phyloP scores from a whole-genome alignment of 2,888 invertebrate genomes.

The Agonopterix arenella region DNA sequence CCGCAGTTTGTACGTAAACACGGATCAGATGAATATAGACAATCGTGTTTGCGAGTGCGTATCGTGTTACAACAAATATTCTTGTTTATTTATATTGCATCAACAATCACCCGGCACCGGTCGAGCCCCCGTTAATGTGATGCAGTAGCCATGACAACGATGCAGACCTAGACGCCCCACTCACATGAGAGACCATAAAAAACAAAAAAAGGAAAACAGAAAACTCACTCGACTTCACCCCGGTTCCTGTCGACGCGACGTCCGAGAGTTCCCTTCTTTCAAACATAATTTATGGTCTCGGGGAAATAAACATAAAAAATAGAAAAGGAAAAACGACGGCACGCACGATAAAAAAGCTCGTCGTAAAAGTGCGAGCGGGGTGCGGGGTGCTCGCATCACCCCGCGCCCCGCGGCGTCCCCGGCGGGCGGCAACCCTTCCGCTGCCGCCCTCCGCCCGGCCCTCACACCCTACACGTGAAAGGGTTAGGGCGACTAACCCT shows the following conservation, averaged over 20 bases:
- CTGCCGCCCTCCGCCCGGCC: constrained; percentile 52
- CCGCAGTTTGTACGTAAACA: constrained; percentile 70
- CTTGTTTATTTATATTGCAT: constrained; percentile 47
- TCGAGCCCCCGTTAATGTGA: constrained; percentile 47
- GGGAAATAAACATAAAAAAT: constrained; percentile 79
- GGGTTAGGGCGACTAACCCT: constrained; percentile 70
- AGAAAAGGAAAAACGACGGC: constrained; percentile 77
- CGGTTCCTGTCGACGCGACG: constrained; percentile 70
- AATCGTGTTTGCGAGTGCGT: constrained; percentile 57
- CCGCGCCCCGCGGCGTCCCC: constrained; percentile 16
- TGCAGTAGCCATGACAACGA: constrained; percentile 67
- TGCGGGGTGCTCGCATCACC: constrained; percentile 37
- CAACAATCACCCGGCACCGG: constrained; percentile 28
- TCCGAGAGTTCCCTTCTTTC: constrained; percentile 77
- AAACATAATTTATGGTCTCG: constrained; percentile 78
- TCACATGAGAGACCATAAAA: constrained; percentile 65
- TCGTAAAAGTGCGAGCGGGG: constrained; percentile 66
- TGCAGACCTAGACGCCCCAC: constrained; percentile 57
- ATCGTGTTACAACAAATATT: constrained; percentile 69
- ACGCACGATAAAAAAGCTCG: constrained; percentile 76
- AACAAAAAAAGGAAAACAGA: constrained; percentile 61
- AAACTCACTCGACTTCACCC: constrained; percentile 66
- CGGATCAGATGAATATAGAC: constrained; percentile 68
- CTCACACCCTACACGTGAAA: constrained; percentile 47
- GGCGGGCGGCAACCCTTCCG: constrained; percentile 72